Conservation (phyloP, 1,140 invertebrate species). For the Zaprionus africanus region DNA sequence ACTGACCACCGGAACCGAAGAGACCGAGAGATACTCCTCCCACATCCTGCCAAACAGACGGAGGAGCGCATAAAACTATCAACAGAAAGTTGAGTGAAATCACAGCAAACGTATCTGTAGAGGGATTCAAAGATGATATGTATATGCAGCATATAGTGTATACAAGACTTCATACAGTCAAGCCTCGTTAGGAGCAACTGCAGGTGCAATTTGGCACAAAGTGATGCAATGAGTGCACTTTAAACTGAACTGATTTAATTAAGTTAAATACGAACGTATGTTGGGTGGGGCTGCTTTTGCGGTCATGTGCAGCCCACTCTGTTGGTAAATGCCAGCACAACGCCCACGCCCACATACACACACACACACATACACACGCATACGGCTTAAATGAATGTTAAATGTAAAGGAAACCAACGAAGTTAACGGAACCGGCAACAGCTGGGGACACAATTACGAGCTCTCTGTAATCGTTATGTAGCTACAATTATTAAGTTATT, state of each 20-base stretch:
- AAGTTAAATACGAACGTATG: conserved; percentile 24
- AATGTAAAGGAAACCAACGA: conserved; percentile 45
- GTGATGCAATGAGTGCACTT: conserved; percentile 31
- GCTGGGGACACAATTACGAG: conserved; percentile 44
- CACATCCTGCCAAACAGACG: neutral
- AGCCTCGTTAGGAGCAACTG: neutral
- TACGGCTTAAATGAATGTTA: conserved; percentile 19
- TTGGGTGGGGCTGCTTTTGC: neutral
- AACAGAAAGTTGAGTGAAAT: conserved; percentile 16
- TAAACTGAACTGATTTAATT: conserved; percentile 31
- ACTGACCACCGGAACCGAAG: conserved; percentile 19
- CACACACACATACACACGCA: neutral
- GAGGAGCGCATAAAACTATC: neutral
- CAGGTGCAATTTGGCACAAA: conserved; percentile 9
- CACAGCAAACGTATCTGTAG: neutral
- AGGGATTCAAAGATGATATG: neutral
- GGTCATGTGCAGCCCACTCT: too few species aligned
- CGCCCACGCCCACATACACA: neutral
- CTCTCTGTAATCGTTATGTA: conserved; percentile 16
- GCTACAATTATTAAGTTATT: conserved; percentile 42
- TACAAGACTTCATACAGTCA: neutral
- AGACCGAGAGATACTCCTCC: neutral
- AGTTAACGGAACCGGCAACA: conserved; percentile 36
- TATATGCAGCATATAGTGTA: neutral
- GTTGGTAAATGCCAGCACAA: conserved; percentile 6